Evolutionary conservation across 2,888 invertebrate genomes (phyloP).

Genomic region (Catocala fraxini): DNA sequence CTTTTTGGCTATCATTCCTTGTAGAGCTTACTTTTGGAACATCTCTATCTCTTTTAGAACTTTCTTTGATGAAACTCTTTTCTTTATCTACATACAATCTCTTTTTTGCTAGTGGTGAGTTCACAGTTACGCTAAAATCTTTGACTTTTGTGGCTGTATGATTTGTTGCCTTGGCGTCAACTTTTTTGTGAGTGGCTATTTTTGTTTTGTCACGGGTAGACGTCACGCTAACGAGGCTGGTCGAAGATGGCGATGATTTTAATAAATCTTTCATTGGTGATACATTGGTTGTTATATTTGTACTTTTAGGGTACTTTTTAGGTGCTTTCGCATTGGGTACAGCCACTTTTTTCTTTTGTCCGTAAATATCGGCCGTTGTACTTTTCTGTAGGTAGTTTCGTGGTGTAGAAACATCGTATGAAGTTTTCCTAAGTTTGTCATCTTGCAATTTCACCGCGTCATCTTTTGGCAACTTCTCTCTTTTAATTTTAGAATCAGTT

Average conservation of each 20-base stretch:
- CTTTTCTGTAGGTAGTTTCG: slow-evolving; percentile 68
- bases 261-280: slow-evolving; percentile 73
- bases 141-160: slow-evolving; percentile 42
- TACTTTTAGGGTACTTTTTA: slow-evolving; percentile 57
- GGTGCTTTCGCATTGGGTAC: slow-evolving; percentile 59
- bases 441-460: slow-evolving; percentile 55
- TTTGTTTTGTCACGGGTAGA: slow-evolving; percentile 42
- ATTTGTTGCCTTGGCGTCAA: slow-evolving; percentile 38
- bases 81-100: slow-evolving; percentile 53
- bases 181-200: slow-evolving; percentile 32
- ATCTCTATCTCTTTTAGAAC: slow-evolving; percentile 24
- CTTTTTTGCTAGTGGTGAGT: slow-evolving; percentile 70
- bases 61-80: slow-evolving; percentile 27
- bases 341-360: slow-evolving; percentile 59
- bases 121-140: slow-evolving; percentile 69
- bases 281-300: slow-evolving; percentile 47
- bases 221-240: slow-evolving; percentile 49
- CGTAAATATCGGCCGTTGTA: slow-evolving; percentile 73
- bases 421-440: slow-evolving; percentile 65
- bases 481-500: slow-evolving; percentile 25
- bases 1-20: slow-evolving; percentile 16
- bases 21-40: neutral
- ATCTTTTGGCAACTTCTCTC: slow-evolving; percentile 59
- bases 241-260: slow-evolving; percentile 69
- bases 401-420: slow-evolving; percentile 64